Conservation (phyloP, 2,797 vertebrate genomes). For the Lithobates sylvaticus region DNA sequence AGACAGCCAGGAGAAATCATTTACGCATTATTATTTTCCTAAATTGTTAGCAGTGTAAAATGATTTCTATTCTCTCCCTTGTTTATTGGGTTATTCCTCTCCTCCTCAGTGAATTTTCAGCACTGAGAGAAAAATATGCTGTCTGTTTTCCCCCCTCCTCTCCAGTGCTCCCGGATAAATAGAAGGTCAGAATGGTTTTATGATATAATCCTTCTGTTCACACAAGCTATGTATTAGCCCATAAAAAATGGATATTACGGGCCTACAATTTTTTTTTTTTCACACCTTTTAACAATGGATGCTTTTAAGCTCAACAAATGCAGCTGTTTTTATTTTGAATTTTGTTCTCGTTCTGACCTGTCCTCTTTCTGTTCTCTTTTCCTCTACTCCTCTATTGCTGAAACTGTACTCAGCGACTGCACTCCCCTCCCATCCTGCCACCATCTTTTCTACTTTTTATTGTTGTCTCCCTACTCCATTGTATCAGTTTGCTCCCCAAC, state of each 20-base stretch:
- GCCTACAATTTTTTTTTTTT: conserved; percentile 54
- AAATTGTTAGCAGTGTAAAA: conserved; percentile 36
- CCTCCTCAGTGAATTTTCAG: conserved; percentile 43
- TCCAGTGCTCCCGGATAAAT: conserved; percentile 36
- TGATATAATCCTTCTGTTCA: conserved; percentile 55
- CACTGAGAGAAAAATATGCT: conserved; percentile 34
- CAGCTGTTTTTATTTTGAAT: conserved; percentile 1
- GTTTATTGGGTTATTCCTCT: conserved; percentile 54
- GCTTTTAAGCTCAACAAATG: conserved; percentile 10
- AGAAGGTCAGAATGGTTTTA: conserved; percentile 62
- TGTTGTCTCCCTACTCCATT: not conserved
- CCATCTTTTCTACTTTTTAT: not conserved
- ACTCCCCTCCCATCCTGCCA: not conserved
- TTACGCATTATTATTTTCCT: conserved; percentile 34
- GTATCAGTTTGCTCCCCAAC: too few species aligned
- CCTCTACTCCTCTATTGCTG: not conserved
- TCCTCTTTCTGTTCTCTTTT: not conserved
- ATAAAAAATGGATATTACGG: conserved; percentile 59
- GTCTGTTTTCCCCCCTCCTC: conserved; percentile 10
- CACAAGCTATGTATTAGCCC: conserved; percentile 59
- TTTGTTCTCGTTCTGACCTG: not conserved
- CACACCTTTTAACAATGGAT: conserved; percentile 48
- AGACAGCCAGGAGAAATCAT: conserved; percentile 26
- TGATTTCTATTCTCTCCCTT: conserved; percentile 24
- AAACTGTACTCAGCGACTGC: not conserved